Evolutionary conservation across 1,140 invertebrate species (phyloP), one percentile per base, ranked within the genome.

Genomic region (Drosophila kanapiae): DNA sequence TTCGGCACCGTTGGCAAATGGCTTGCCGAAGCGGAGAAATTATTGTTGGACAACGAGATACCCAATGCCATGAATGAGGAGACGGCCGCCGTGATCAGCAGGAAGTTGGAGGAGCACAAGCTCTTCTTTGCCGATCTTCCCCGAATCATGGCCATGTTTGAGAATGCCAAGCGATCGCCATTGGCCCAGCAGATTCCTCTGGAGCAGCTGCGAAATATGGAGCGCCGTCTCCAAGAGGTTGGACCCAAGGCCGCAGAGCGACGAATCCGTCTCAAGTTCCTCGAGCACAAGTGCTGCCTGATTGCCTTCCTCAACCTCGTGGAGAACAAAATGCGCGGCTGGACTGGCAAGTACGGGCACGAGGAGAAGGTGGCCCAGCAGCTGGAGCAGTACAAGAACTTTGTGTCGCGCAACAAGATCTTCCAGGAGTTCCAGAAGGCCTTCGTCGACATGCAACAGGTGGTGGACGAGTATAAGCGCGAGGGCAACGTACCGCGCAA

Each of bases 341-440:
- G 98, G 98, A 97, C 96, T 67, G 95, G 96, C 1, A 99, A 98
- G 93, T 98, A 98, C 92, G 97, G 97, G 16, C 94, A 94, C 10
- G 95, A 97, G 82, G 96, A 97, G 63, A 96, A 97, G 90, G 97
- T 98, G 3, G 95, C 96, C 83, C 95, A 96, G 74, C 95, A 98
- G 92, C 93, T 98, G 76, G 96, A 97, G 75, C 97, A 99, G 85
- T 99, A 98, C 90, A 95, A 96, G 76, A 97, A 97, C 94, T 98
- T 98, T 94, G 97, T 99, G 13, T 97, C 97, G 4, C 95, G 95
- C 79, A 98, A 98, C 93, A 96, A 97, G 92, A 97, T 99, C 81
- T 98, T 98, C 94, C 97, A 98, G 93, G 97, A 98, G 93, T 98
- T 98, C 93, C 97, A 98, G 86, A 97, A 97, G 94, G 97, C 97